phyloP scores from a whole-genome alignment of 2,113 vertebrate genomes.

The Sylvia atricapilla region DNA sequence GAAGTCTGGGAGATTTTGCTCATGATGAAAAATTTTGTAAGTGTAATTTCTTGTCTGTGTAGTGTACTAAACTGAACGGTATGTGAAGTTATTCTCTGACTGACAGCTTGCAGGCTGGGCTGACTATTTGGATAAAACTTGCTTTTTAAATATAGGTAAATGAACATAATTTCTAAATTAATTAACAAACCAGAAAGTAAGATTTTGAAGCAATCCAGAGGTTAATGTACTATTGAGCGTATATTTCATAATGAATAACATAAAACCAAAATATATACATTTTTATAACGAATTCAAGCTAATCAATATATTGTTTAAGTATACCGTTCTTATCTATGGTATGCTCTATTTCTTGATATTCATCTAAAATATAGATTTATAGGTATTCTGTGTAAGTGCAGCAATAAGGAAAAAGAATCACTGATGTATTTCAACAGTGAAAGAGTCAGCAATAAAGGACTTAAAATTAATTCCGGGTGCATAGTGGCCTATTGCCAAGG shows the following conservation, averaged over 20 bases:
- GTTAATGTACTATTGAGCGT: neutral
- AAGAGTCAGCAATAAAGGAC: constrained; percentile 63
- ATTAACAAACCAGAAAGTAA: neutral
- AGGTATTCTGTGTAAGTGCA: neutral
- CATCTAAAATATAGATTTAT: neutral
- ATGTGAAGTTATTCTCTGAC: neutral
- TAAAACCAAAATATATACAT: neutral
- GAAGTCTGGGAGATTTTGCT: neutral
- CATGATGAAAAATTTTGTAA: neutral
- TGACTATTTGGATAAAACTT: neutral
- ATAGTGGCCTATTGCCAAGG: constrained; percentile 74
- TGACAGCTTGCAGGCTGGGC: neutral
- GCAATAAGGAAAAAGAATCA: constrained; percentile 7
- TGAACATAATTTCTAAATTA: neutral
- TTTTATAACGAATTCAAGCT: constrained; percentile 3
- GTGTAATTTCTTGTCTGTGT: neutral
- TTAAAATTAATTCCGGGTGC: constrained; percentile 70
- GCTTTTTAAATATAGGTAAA: neutral
- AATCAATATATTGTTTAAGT: neutral
- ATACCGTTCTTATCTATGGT: neutral
- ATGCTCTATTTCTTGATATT: neutral
- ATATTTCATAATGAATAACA: neutral
- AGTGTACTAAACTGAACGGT: neutral
- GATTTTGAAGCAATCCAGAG: neutral
- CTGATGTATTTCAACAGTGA: constrained; percentile 53